Evolutionary conservation across 2,113 vertebrate species (phyloP), one percentile per base, ranked within the genome.

Genomic region (Chrysemys picta): DNA sequence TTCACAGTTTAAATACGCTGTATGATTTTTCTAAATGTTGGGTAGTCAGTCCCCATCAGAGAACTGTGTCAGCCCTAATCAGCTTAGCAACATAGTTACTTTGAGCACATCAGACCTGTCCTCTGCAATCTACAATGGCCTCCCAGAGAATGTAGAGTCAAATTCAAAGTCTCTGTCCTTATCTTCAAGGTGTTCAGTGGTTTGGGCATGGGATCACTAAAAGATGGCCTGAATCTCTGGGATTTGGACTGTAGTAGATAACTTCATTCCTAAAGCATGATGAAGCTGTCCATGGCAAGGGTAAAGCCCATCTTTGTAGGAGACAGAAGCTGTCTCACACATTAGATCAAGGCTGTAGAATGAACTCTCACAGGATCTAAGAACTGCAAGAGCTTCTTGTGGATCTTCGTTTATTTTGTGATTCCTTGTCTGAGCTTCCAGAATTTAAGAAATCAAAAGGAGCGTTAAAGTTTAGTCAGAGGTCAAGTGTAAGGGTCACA

Each of bases 401-500:
- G 57, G 49, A 38, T 11, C 85, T 92, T 22, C 80, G 38, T 82
- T 91, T 52, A 65, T 85, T 53, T 50, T 79, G 90, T 65, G 85
- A 88, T 92, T 81, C 59, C 78, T 47, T 14, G 29, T 92, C 80
- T 92, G 69, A 56, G 78, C 80, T 88, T 88, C 80, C 69, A 31
- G 56, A 79, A 50, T 79, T 72, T 84, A 88, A 56, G 54, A 49
- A 42, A 49, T 54, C 29, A 49, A 79, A 50, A 84, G 80, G 88
- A 85, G 62, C 56, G 82, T 90, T 56, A 7, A 82, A 38, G 16
- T 72, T 38, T 22, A 72, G 38, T 65, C 56, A 11, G 56, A 84
- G 72, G 75, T 93, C 83, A 91, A 96, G 65, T 76, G 82, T 82
- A 62, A 50, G 82, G 80, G 56, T 80, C 95, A 87, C 24, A 65